Base-by-base conservation (phyloP, 1,140 invertebrate genomes). In the Asbolus verrucosus region DNA sequence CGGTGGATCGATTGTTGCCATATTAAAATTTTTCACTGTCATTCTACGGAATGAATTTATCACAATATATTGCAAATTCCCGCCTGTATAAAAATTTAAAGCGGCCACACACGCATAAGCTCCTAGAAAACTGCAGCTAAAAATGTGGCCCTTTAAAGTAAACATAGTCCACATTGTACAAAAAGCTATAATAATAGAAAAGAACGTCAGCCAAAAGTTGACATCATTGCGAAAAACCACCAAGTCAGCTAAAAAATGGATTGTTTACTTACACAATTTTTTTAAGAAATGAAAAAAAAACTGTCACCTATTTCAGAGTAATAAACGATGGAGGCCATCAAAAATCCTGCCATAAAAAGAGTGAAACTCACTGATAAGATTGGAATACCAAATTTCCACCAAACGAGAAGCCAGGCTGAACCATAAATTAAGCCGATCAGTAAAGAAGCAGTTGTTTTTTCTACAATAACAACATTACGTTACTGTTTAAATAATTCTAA, bases 1-100 rank as follows among this genome's bases (percentile, higher is more conserved):
- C 0, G 90, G 89, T 19, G 87, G 87, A 67, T 86, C 81, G 6
- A 90, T 78, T 11, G 87, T 81, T 8, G 88, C 90, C 6, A 81
- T 78, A 31, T 85, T 83, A 75, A 91, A 93, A 39, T 83, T 80
- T 0, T 80, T 65, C 9, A 88, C 84, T 0, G 84, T 85, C 3
- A 85, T 83, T 63, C 90, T 81, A 72, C 89, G 81, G 5, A 91
- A 76, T 0, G 84, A 81, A 75, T 92, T 92, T 6, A 92, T 83
- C 0, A 91, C 69, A 36, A 92, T 90, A 75, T 90, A 92, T 75
- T 88, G 89, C 33, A 93, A 78, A 80, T 85, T 87, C 8, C 86
- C 86, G 5, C 87, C 88, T 65, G 86, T 62, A 72, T 86, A 90
- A 73, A 87, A 87, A 80, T 91, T 90, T 6, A 91, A 77, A 16